Base-by-base conservation (phyloP, 2,797 vertebrate species). In the Avahi laniger region DNA sequence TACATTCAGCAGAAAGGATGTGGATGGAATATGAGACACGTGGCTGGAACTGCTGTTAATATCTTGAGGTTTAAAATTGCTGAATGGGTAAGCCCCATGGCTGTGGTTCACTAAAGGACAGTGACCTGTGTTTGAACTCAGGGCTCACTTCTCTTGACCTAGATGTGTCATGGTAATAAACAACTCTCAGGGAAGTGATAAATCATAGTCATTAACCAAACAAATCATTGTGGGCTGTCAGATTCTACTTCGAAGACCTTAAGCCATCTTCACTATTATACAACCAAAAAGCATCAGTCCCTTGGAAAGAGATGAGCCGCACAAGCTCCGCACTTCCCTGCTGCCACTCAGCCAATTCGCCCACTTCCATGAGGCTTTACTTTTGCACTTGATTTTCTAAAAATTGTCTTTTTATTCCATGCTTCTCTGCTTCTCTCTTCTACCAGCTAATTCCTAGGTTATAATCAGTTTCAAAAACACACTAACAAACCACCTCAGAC, bases 201-300 rank as follows among this genome's bases (percentile, higher is more conserved):
- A 98, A 98, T 98, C 96, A 97, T 28, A 93, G 78, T 97, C 97
- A 94, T 98, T 98, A 98, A 89, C 65, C 96, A 94, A 96, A 95
- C 96, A 96, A 89, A 96, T 96, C 83, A 67, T 26, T n/a, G 67
- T 35, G n/a, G 38, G 61, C 78, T 91, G 90, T 89, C 94, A 94
- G 54, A 54, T 73, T 86, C 75, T 30, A 18, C 88, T 86, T 28
- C 57, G 73, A 54, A 75, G 35, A 81, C 22, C 18, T 6, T 41
- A 69, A 38, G 61, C 30, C 38, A 48, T 61, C 73, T 73, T 94
- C 65, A 18, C 41, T 50, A 2, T 35, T 13, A 52, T 7, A 7
- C 1, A 30, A 22, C 54, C 43, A 2, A 13, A 65, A 38, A 59
- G 11, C 28, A 26, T 5, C 22, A 0, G 2, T 52, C 17, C 48